Evolutionary conservation across 2,797 vertebrate genomes (phyloP).

Genomic region (Balearica regulorum): DNA sequence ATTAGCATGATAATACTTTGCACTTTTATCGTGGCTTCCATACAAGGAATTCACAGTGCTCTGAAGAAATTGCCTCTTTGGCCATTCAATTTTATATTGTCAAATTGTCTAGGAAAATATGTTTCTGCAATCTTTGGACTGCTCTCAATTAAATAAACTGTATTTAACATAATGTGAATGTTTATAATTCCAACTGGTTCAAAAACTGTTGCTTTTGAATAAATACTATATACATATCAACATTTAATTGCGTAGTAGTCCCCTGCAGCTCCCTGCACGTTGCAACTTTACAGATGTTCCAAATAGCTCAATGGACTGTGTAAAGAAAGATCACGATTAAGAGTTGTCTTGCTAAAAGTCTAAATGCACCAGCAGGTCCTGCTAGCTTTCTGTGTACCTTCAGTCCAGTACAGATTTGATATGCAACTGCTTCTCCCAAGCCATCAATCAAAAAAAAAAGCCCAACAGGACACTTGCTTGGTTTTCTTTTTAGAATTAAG

Average conservation of each 20-base stretch:
- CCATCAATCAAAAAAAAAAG: not conserved
- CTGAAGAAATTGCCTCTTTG: not conserved
- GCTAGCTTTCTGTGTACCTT: not conserved
- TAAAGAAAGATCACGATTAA: not conserved
- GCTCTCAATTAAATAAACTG: not conserved
- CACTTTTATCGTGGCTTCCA: not conserved
- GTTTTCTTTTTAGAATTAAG: slow-evolving; percentile 25
- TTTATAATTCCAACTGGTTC: not conserved
- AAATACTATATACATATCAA: not conserved
- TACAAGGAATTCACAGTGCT: not conserved
- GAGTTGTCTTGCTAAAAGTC: not conserved
- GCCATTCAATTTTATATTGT: not conserved
- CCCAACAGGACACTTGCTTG: not conserved
- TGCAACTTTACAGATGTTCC: not conserved
- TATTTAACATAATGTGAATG: not conserved
- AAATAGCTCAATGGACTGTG: not conserved
- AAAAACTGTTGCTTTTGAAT: not conserved
- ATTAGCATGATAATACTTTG: not conserved
- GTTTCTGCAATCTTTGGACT: not conserved
- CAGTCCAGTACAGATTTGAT: not conserved
- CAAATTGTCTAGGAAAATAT: not conserved
- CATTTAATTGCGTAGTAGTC: not conserved
- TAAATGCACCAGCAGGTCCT: not conserved
- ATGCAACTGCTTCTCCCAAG: not conserved
- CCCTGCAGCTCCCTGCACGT: not conserved